Evolutionary conservation across 2,113 vertebrate species (phyloP).

Genomic region (Melierax canorus): DNA sequence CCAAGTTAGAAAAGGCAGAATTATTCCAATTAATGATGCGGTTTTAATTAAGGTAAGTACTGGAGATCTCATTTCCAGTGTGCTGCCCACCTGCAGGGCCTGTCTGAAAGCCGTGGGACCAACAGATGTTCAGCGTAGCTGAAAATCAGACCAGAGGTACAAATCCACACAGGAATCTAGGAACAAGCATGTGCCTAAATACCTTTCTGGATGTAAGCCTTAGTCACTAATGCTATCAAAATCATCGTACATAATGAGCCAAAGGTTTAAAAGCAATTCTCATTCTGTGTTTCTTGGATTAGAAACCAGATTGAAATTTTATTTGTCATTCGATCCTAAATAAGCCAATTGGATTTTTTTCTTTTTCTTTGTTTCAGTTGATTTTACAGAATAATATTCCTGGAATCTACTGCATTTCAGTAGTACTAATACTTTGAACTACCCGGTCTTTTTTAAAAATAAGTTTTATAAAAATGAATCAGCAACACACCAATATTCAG

Average conservation of each 20-base stretch:
- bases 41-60: not conserved
- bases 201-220: not conserved
- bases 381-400: not conserved
- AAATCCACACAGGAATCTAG: not conserved
- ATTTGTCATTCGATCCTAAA: not conserved
- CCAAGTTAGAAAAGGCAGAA: not conserved
- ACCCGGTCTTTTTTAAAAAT: not conserved
- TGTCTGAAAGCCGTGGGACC: not conserved
- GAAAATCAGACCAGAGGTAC: not conserved
- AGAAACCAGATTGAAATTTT: not conserved
- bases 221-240: not conserved
- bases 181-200: not conserved
- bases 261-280: not conserved
- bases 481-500: not conserved
- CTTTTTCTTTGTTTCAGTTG: not conserved
- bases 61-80: not conserved
- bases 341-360: not conserved
- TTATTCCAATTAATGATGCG: not conserved
- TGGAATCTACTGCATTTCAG: not conserved
- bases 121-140: not conserved
- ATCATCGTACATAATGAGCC: fast-evolving
- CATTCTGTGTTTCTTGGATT: not conserved
- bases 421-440: not conserved
- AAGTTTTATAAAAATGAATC: not conserved
- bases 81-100: not conserved